A percentile compares a stretch with the other conserved stretches of the same genome.
These are phyloP conservation scores for Matsumurasca onukii DNA, from an alignment of 1,140 invertebrate genomes.

Conservation along the genomic window DNA sequence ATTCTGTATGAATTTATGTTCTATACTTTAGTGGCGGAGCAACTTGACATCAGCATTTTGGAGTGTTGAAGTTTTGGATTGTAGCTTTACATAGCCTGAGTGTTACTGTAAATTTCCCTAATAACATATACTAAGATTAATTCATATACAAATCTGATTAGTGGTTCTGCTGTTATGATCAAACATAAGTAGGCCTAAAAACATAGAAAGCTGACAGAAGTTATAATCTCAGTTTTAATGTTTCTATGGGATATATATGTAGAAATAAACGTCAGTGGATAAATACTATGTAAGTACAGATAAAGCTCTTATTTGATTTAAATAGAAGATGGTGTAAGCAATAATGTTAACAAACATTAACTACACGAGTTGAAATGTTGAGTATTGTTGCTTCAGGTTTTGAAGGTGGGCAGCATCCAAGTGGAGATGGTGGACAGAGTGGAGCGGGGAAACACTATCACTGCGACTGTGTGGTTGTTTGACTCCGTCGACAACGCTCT, in stretches of 20 bases:
- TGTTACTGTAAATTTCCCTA: too few species aligned
- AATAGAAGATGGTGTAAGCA: neutral
- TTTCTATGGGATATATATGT: neutral
- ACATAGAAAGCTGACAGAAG: neutral
- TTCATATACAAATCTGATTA: too few species aligned
- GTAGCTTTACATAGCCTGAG: too few species aligned
- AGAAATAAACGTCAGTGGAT: neutral
- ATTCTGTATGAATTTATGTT: too few species aligned
- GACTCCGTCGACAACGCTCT: conserved; percentile 62
- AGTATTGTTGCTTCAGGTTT: conserved; percentile 36
- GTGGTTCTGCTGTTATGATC: too few species aligned
- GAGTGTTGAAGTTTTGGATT: too few species aligned
- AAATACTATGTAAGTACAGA: neutral
- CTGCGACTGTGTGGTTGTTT: conserved; percentile 55
- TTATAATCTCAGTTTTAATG: neutral
- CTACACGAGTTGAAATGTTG: neutral
- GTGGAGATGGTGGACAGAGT: conserved; percentile 69
- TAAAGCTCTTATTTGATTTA: neutral
- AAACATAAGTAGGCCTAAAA: too few species aligned
- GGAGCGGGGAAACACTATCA: conserved; percentile 59
- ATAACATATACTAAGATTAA: too few species aligned
- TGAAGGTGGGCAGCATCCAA: conserved; percentile 65
- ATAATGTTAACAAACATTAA: neutral
- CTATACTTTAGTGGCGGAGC: too few species aligned
- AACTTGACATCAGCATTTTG: too few species aligned